A percentile compares a stretch with the other conserved stretches of the same genome.
These are phyloP conservation scores for Drosophila navojoa DNA, from an alignment of 1,140 invertebrate species.

Conservation along the genomic window DNA sequence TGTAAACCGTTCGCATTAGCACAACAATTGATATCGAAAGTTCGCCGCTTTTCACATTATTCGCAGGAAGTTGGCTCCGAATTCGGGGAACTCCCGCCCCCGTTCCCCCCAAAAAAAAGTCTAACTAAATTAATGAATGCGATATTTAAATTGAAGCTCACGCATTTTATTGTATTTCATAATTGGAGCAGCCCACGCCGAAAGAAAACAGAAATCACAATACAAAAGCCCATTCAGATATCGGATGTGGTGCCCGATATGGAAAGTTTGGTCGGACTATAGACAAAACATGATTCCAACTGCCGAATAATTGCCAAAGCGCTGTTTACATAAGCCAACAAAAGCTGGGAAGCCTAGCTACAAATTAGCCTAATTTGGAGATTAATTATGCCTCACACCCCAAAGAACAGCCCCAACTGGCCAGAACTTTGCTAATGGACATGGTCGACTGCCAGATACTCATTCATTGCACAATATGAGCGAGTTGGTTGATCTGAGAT, in stretches of 20 bases:
- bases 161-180: slow-evolving; percentile 24
- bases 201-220: not conserved
- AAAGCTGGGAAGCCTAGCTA: too few species aligned
- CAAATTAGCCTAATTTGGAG: too few species aligned
- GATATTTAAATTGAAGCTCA: slow-evolving; percentile 7
- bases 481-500: too few species aligned
- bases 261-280: not conserved
- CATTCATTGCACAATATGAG: too few species aligned
- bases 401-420: too few species aligned
- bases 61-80: slow-evolving; percentile 23
- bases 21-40: slow-evolving; percentile 48
- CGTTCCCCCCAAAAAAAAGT: not conserved
- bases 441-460: too few species aligned
- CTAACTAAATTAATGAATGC: slow-evolving; percentile 9
- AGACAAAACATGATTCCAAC: not conserved
- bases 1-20: slow-evolving; percentile 3
- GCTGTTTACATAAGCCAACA: too few species aligned
- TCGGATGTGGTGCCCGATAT: not conserved
- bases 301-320: too few species aligned
- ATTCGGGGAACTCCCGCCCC: slow-evolving; percentile 9
- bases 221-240: not conserved
- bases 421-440: too few species aligned
- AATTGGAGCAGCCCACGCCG: slow-evolving; percentile 34
- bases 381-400: too few species aligned
- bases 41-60: slow-evolving; percentile 10